Percentiles rank a stretch among this genome's conserved stretches.
Conservation (phyloP, 2,113 vertebrate genomes). For the Notarius lentiginosus region DNA sequence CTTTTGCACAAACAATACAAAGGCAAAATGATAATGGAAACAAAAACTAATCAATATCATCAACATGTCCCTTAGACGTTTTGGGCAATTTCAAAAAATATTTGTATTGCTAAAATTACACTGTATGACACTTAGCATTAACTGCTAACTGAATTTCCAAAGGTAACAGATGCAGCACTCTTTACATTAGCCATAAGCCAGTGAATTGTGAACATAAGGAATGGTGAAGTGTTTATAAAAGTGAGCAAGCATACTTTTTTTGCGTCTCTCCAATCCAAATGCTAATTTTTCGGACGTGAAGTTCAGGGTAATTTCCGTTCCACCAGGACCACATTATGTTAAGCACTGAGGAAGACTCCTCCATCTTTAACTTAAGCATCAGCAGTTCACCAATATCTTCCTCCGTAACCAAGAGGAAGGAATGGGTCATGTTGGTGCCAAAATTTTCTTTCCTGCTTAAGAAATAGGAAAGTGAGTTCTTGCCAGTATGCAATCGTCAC, state of each 20-base stretch:
- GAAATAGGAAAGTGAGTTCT: background rate
- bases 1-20: background rate
- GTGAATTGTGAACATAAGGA: background rate
- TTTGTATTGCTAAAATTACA: no score
- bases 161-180: background rate
- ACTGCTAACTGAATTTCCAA: no score
- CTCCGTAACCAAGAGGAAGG: constrained; percentile 75
- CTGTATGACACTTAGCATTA: background rate
- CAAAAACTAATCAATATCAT: background rate
- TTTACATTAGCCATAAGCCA: background rate
- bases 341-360: constrained; percentile 50
- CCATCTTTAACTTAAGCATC: constrained; percentile 71
- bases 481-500: background rate
- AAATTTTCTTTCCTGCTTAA: background rate
- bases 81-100: no score
- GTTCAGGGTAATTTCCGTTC: constrained; percentile 39
- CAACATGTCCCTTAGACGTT: no score
- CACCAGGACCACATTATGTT: constrained; percentile 67
- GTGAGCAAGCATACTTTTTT: background rate
- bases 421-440: constrained; percentile 66
- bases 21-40: background rate
- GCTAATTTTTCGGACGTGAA: background rate
- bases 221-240: background rate
- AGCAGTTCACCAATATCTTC: constrained; percentile 73
- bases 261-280: background rate